These are phyloP conservation scores for Rhagonycha fulva DNA, from an alignment of 2,888 invertebrate species.

Conservation along the genomic window DNA sequence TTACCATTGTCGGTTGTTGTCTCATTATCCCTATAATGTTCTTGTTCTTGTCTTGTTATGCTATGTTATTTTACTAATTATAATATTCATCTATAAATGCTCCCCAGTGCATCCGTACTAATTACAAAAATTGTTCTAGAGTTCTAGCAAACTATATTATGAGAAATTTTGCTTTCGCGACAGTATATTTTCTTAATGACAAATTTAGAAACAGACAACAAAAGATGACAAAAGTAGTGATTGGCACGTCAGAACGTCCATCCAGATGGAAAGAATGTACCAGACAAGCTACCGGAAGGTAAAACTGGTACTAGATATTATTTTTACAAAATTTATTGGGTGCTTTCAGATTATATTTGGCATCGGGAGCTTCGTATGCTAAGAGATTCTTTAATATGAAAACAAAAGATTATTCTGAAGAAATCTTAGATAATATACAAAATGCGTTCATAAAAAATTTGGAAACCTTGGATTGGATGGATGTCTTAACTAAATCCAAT, in stretches of 20 bases:
- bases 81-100: too few relatives aligned
- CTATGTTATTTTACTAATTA: too few relatives aligned
- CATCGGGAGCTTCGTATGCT: conserved; percentile 84
- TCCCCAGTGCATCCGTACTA: too few relatives aligned
- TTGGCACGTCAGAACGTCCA: conserved; percentile 82
- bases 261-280: conserved; percentile 92
- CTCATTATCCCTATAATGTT: too few relatives aligned
- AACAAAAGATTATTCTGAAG: conserved; percentile 79
- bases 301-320: conserved; percentile 18
- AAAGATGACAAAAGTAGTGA: conserved; percentile 77
- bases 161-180: conserved; percentile 86
- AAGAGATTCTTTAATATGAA: conserved; percentile 84
- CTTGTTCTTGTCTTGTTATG: too few relatives aligned
- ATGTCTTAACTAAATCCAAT: conserved; percentile 73
- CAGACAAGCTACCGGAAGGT: conserved; percentile 78
- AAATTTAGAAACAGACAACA: conserved; percentile 77
- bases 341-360: conserved; percentile 65
- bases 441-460: conserved; percentile 81
- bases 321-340: not conserved
- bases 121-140: conserved; percentile 48
- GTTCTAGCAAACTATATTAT: conserved; percentile 87
- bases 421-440: conserved; percentile 86
- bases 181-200: conserved; percentile 80
- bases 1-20: too few relatives aligned
- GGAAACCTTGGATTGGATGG: conserved; percentile 89